Base-by-base conservation (phyloP, 2,797 vertebrate genomes). In the Triplophysa bombifrons region DNA sequence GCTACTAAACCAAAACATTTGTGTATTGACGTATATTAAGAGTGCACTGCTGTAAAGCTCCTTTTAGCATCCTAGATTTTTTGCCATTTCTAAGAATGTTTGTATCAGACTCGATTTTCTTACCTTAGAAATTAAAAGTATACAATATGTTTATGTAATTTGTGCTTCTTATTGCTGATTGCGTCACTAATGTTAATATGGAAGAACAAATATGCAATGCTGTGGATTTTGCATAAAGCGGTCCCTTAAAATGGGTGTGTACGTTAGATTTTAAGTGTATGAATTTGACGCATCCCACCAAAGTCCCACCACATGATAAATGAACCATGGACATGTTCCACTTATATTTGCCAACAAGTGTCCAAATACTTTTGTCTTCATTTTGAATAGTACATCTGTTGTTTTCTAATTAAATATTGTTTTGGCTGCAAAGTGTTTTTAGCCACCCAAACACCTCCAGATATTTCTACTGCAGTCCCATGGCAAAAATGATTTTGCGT, bases 1-100 rank as follows among this genome's bases (percentile, higher is more conserved):
- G 10, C 94, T 96, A 0, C 94, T 98, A 74, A 93, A 95, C 88
- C 95, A 98, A 89, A 98, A 93, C 65, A 89, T 98, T 27, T 98
- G 98, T 91, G 86, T 99, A 78, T 87, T 99, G 90, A 94, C 95
- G 2, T 99, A 97, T 22, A 89, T 93, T 55, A 98, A 96, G 93
- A 99, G 96, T 78, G 96, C 97, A 17, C 91, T 99, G 79, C 90
- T 99, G 50, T 99, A 85, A 93, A 67, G 34, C 50, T 63, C 66
- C 60, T 65, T 78, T 66, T 44, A 27, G 19, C 60, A 46, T 22
- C 41, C 51, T 4, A 38, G 44, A 25, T 1, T 27, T 56, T 44
- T 41, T 38, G 22, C 25, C 69, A 25, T 72, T 77, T 46, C 34
- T 65, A 4, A 27, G 41, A 55, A n/a, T 55, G 11, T 64, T 72